Percentiles rank a stretch among this genome's conserved stretches.
Conservation (phyloP, 2,797 vertebrate genomes). For the Corythornis leucogaster region DNA sequence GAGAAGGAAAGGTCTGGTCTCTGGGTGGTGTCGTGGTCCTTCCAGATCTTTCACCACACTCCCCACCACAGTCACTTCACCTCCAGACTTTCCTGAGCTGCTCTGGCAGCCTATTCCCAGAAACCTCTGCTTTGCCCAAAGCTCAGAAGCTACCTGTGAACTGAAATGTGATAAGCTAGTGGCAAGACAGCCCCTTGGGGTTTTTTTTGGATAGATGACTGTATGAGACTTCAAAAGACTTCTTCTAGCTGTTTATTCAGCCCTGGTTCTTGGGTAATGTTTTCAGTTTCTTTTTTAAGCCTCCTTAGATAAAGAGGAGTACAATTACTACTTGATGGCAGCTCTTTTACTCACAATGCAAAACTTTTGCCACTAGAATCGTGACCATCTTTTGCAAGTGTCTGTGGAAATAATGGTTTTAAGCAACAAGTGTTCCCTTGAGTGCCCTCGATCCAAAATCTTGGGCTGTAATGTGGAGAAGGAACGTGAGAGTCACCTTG, state of each 20-base stretch:
- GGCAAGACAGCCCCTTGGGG: neutral
- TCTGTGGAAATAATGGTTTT: neutral
- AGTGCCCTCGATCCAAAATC: neutral
- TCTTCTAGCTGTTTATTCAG: neutral
- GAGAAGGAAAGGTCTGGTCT: neutral
- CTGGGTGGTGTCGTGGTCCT: neutral
- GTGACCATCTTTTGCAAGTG: neutral
- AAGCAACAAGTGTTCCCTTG: neutral
- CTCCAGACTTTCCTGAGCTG: neutral
- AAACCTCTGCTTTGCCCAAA: neutral
- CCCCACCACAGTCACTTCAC: neutral
- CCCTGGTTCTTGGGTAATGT: neutral
- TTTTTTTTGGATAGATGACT: neutral
- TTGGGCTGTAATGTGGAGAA: neutral
- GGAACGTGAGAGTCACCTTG: neutral
- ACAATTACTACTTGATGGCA: neutral
- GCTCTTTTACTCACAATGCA: neutral
- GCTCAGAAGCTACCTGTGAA: conserved; percentile 13
- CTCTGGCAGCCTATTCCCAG: neutral
- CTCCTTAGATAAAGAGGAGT: neutral
- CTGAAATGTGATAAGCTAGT: neutral
- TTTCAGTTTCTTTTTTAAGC: neutral
- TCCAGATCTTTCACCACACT: neutral
- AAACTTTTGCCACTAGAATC: neutral
- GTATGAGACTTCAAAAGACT: neutral